These are phyloP conservation scores for Micronycteris hirsuta DNA, from an alignment of 2,113 vertebrate species.

Conservation along the genomic window DNA sequence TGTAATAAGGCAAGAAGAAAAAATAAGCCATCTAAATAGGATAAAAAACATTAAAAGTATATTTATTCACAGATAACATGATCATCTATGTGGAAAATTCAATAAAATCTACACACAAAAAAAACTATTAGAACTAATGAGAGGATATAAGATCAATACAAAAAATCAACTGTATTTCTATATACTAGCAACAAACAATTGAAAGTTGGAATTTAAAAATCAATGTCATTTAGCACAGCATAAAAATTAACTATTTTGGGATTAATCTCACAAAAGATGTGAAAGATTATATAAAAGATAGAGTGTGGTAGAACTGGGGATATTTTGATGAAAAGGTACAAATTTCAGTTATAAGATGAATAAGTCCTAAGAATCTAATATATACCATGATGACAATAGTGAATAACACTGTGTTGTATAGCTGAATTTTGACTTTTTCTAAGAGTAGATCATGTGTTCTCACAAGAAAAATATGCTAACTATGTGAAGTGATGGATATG, in stretches of 20 bases:
- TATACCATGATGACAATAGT: background rate
- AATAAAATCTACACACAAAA: background rate
- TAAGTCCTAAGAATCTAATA: background rate
- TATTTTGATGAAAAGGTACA: background rate
- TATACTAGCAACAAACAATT: background rate
- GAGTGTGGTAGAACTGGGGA: background rate
- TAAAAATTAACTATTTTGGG: background rate
- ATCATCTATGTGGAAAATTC: conserved; percentile 31
- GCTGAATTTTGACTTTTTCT: background rate
- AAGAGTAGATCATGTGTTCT: background rate
- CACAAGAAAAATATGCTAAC: background rate
- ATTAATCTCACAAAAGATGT: conserved; percentile 8
- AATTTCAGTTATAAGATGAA: background rate
- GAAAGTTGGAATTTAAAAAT: conserved; percentile 44
- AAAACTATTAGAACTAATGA: background rate
- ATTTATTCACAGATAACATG: conserved; percentile 32
- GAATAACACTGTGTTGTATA: background rate
- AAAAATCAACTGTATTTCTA: conserved; percentile 23
- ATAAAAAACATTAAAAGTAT: conserved; percentile 22
- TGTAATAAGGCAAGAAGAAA: background rate
- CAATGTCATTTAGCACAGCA: background rate
- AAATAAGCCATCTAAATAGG: background rate
- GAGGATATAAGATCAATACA: background rate
- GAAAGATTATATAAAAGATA: background rate
- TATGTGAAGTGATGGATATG: background rate